Evolutionary conservation across 2,113 vertebrate genomes (phyloP).

Genomic region (Anoura caudifer): DNA sequence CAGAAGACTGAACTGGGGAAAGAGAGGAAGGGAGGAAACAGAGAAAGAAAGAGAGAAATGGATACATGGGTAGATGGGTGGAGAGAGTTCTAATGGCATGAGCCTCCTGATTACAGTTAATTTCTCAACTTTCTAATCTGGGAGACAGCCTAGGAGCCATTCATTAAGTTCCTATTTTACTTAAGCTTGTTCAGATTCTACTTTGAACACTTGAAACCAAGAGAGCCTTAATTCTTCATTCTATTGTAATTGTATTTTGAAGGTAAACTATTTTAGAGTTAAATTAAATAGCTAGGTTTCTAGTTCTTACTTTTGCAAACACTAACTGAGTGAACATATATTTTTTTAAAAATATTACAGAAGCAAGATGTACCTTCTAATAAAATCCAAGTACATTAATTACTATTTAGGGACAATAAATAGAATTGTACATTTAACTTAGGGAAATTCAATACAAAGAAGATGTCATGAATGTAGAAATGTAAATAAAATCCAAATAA

Average conservation of each 20-base stretch:
- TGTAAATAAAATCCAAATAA: background rate
- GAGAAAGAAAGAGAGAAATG: background rate
- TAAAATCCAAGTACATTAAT: background rate
- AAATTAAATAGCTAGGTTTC: background rate
- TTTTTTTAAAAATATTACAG: slow-evolving; percentile 10
- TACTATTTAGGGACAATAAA: background rate
- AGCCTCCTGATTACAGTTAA: background rate
- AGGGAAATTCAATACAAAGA: background rate
- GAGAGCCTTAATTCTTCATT: background rate
- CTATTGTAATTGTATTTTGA: background rate
- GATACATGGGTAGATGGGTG: background rate
- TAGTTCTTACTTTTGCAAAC: slow-evolving; percentile 18
- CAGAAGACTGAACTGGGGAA: background rate
- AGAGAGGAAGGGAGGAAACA: background rate
- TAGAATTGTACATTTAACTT: background rate
- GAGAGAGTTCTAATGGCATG: background rate
- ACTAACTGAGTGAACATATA: background rate
- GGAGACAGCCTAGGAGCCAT: background rate
- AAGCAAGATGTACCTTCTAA: background rate
- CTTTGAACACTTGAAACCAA: background rate
- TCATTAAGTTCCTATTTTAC: background rate
- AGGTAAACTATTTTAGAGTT: background rate
- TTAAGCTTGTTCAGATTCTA: background rate
- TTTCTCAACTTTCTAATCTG: background rate
- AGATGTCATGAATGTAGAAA: background rate